These are phyloP conservation scores for Sebastes miniatus DNA, from an alignment of 2,797 vertebrate genomes.

Conservation along the genomic window DNA sequence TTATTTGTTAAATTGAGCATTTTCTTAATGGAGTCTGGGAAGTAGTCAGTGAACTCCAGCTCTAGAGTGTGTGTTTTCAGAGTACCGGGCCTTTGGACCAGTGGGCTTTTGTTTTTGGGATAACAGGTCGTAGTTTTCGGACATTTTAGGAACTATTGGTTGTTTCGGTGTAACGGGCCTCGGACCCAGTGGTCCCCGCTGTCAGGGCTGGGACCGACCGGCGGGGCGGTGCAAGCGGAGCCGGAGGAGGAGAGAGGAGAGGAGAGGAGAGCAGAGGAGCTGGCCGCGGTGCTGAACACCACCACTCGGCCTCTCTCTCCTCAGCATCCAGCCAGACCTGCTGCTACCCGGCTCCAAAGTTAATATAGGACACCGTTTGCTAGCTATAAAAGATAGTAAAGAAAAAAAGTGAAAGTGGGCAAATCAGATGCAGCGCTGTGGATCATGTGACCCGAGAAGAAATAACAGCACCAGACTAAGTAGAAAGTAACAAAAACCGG, in stretches of 20 bases:
- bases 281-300: slow-evolving; percentile 87
- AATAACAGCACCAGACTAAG: slow-evolving; percentile 73
- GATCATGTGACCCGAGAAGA: slow-evolving; percentile 83
- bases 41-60: background rate
- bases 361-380: slow-evolving; percentile 41
- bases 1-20: background rate
- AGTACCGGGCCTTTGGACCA: background rate
- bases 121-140: background rate
- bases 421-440: slow-evolving; percentile 80
- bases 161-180: background rate
- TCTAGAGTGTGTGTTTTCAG: background rate
- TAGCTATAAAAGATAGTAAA: slow-evolving; percentile 32
- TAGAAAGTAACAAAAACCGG: slow-evolving; percentile 80
- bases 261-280: slow-evolving; percentile 67
- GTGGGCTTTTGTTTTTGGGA: too few species aligned
- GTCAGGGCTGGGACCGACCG: slow-evolving; percentile 45
- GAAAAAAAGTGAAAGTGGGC: slow-evolving; percentile 81
- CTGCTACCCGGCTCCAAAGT: slow-evolving; percentile 29
- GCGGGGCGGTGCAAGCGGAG: slow-evolving; percentile 52
- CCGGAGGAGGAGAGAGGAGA: background rate
- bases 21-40: background rate
- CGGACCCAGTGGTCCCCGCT: background rate
- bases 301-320: background rate
- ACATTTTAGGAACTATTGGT: background rate
- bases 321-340: slow-evolving; percentile 10